Evolutionary conservation across 2,797 vertebrate species (phyloP), one percentile per base, ranked within the genome.

Genomic region (Pygocentrus nattereri): DNA sequence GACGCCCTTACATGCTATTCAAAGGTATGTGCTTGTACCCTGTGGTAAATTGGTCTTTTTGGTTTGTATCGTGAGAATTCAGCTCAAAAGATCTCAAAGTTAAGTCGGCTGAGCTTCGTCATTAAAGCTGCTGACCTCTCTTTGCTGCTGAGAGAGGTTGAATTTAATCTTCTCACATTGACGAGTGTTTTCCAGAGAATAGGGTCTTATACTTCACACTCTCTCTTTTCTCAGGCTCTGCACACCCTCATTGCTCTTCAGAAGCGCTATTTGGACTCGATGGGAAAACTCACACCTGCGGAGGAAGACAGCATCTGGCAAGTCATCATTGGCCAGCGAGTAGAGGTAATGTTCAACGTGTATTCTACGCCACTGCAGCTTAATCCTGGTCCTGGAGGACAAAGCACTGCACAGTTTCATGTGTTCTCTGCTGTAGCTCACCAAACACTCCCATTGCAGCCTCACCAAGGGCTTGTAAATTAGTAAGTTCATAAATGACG

Each of bases 231-330:
- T 79, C 89, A 99, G 98, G 96, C 97, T n/a, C 93, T 99, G 86
- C 96, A 99, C 79, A 97, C 96, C 0, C 93, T 98, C 80, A 91
- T 96, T 69, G 95, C 96, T 61, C 94, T 99, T 76, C 97, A 99
- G 89, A 96, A 91, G 87, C 93, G 92, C 61, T 98, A 98, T 47
- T 85, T 97, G 49, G 90, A 85, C 13, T 95, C 96, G 23, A 89
- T 97, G 54, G 97, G 95, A 82, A 97, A 96, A 52, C 95, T 98
- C 86, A 95, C 93, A 69, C 91, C 94, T 0, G 92, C 94, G 49
- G 96, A 99, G 84, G 96, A 98, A 87, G 96, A 97, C 83, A 91
- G 95, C 0, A 90, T 99, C 72, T 98, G 97, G 97, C 98, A 99
- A 89, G 96, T 98, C 91, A 97, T 99, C 84, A 96, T 99, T 87